Percentiles rank a stretch among this genome's conserved stretches.
phyloP scores from a whole-genome alignment of 2,797 vertebrate species.

The Fundulus diaphanus region DNA sequence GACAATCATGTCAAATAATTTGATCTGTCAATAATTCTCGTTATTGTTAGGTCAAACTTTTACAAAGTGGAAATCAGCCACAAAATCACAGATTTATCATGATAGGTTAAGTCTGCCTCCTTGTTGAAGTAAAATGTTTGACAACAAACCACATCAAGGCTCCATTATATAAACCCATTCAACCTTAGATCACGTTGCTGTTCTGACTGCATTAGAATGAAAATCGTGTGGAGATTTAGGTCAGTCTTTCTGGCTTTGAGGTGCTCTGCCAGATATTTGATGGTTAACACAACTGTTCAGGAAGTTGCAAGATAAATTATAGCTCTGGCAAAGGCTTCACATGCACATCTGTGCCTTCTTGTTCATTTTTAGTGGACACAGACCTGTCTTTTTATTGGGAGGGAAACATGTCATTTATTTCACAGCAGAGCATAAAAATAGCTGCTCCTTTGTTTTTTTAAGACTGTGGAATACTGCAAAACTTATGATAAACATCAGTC shows the following conservation, averaged over 20 bases:
- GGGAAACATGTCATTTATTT: not conserved
- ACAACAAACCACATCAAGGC: not conserved
- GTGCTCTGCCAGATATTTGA: constrained; percentile 33
- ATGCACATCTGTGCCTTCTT: constrained; percentile 18
- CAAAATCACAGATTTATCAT: not conserved
- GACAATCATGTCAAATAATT: too few relatives aligned
- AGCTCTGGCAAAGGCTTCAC: constrained; percentile 1
- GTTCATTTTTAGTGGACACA: constrained; percentile 1
- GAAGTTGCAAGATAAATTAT: constrained; percentile 36
- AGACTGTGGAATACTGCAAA: not conserved
- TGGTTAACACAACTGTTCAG: constrained; percentile 32
- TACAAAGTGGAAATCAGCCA: not conserved
- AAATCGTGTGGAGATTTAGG: constrained; percentile 6
- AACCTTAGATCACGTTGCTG: constrained; percentile 9
- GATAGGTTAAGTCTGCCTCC: not conserved
- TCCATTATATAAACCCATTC: not conserved
- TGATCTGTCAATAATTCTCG: too few relatives aligned
- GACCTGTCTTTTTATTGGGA: not conserved
- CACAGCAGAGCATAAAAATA: not conserved
- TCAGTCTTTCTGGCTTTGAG: not conserved
- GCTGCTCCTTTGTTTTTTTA: not conserved
- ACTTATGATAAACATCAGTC: not conserved
- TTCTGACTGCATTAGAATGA: constrained; percentile 28
- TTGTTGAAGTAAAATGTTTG: constrained; percentile 1
- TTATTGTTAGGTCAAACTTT: not conserved